Conservation (phyloP, 2,888 invertebrate genomes). For the Polydesmus complanatus region DNA sequence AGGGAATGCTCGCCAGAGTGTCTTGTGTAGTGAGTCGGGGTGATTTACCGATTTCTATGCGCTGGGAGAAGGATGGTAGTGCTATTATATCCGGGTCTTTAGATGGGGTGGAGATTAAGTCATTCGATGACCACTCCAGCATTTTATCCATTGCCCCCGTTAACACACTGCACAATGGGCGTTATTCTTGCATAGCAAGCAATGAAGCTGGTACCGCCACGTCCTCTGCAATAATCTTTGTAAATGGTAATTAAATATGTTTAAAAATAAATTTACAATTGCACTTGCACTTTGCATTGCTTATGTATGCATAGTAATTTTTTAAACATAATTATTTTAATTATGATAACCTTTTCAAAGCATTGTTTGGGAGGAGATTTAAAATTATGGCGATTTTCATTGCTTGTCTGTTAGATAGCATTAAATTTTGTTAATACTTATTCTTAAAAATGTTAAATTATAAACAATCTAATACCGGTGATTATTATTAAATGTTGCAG, state of each 20-base stretch:
- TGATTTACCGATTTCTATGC: slow-evolving; percentile 17
- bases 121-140: slow-evolving; percentile 22
- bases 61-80: slow-evolving; percentile 43
- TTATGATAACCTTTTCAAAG: neutral
- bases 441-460: neutral
- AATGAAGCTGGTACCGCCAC: slow-evolving; percentile 23
- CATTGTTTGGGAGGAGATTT: neutral
- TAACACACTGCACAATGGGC: slow-evolving; percentile 23
- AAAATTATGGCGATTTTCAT: no score
- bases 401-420: no score
- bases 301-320: neutral
- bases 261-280: neutral
- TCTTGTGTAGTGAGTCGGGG: slow-evolving; percentile 20
- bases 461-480: neutral
- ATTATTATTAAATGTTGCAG: slow-evolving; percentile 36
- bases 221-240: slow-evolving; percentile 22
- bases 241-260: slow-evolving; percentile 23
- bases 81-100: neutral
- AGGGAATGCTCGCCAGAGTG: slow-evolving; percentile 19
- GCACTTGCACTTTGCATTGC: no score
- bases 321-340: neutral
- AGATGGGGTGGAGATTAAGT: slow-evolving; percentile 22
- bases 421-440: no score
- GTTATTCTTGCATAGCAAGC: slow-evolving; percentile 25
- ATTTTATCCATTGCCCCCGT: slow-evolving; percentile 25